Conservation (phyloP, 2,797 vertebrate species). For the Taenioides sp. region DNA sequence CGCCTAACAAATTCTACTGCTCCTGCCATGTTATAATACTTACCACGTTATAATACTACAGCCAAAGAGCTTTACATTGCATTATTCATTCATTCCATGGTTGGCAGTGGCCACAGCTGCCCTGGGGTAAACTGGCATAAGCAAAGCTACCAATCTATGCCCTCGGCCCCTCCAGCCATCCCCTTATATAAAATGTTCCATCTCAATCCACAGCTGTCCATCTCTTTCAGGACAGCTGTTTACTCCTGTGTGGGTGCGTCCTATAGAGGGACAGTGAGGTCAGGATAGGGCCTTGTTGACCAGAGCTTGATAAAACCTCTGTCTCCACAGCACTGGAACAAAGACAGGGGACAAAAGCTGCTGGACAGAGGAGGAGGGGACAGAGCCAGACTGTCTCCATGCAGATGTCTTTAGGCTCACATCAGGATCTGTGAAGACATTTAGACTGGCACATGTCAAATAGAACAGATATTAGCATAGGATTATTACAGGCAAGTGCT, state of each 20-base stretch:
- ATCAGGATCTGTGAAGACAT: neutral
- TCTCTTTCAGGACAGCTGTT: neutral
- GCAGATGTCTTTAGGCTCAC: conserved; percentile 1
- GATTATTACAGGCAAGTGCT: neutral
- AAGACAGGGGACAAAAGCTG: conserved; percentile 49
- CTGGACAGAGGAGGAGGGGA: conserved; percentile 26
- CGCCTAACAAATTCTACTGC: too few species aligned
- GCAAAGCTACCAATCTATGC: too few species aligned
- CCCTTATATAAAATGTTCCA: neutral
- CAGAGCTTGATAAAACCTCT: conserved; percentile 24
- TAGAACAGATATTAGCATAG: neutral
- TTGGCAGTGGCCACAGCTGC: too few species aligned
- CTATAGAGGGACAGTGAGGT: neutral
- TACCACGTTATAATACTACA: too few species aligned
- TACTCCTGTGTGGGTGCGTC: neutral
- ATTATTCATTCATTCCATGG: too few species aligned
- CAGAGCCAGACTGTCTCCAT: conserved; percentile 27
- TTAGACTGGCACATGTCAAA: neutral
- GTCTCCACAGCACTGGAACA: conserved; percentile 29
- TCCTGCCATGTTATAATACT: too few species aligned
- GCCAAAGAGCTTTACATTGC: too few species aligned
- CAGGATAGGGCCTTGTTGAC: conserved; percentile 11
- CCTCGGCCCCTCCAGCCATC: too few species aligned
- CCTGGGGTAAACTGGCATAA: too few species aligned
- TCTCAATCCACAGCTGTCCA: neutral